These are phyloP conservation scores for Epinephelus awoara DNA, from an alignment of 2,797 vertebrate genomes.

Conservation along the genomic window DNA sequence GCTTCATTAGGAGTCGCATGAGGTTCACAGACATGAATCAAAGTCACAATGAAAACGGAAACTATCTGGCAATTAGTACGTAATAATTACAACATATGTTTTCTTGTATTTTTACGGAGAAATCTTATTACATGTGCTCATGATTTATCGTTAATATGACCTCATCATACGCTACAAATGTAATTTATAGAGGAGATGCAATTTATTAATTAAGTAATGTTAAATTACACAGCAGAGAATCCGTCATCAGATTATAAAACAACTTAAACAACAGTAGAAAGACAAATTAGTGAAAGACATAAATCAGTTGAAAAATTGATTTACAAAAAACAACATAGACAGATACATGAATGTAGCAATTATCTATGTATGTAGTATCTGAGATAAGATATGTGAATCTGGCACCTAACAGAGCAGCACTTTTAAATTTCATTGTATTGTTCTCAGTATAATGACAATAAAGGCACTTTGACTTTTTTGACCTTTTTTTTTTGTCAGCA, in stretches of 20 bases:
- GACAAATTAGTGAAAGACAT: not conserved
- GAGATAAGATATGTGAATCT: no score
- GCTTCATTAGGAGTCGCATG: slow-evolving; percentile 43
- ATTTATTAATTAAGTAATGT: not conserved
- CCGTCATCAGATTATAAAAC: not conserved
- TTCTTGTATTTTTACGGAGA: not conserved
- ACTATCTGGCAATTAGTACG: not conserved
- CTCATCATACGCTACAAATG: not conserved
- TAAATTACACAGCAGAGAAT: not conserved
- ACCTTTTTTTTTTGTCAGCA: no score
- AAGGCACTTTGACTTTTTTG: no score
- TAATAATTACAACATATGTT: not conserved
- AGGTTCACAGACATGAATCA: slow-evolving; percentile 54
- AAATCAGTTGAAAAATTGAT: not conserved
- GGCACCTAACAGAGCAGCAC: no score
- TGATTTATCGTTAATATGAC: not conserved
- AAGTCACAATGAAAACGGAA: slow-evolving; percentile 60
- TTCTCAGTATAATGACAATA: no score
- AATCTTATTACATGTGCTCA: not conserved
- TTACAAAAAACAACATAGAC: not conserved
- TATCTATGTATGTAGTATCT: no score
- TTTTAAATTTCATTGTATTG: no score
- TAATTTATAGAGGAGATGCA: not conserved
- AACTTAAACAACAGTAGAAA: not conserved
- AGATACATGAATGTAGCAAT: no score